Conservation (phyloP, 2,797 vertebrate genomes). For the Enteromius treurensis region DNA sequence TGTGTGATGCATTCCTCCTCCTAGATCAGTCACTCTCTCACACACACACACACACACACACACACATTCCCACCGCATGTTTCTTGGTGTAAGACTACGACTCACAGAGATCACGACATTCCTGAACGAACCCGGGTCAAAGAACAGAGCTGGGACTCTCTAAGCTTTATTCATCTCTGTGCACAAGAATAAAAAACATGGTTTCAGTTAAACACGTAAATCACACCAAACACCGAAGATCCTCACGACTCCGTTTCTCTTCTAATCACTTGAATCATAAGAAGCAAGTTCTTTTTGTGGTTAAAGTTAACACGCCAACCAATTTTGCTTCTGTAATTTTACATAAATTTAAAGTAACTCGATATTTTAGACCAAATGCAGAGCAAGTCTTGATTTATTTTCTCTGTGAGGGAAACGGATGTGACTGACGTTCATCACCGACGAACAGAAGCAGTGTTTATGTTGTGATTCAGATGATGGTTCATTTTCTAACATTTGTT, state of each 20-base stretch:
- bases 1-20: slow-evolving; percentile 58
- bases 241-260: background rate
- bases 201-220: background rate
- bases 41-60: slow-evolving; percentile 56
- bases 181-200: background rate
- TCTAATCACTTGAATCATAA: background rate
- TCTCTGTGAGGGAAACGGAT: no score
- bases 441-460: background rate
- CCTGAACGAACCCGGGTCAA: slow-evolving; percentile 66
- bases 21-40: slow-evolving; percentile 40
- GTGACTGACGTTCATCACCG: no score
- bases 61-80: slow-evolving; percentile 74
- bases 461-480: background rate
- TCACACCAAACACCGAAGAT: background rate
- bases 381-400: background rate
- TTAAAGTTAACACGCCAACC: background rate
- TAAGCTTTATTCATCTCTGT: background rate
- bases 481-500: background rate
- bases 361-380: background rate
- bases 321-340: background rate
- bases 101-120: slow-evolving; percentile 67
- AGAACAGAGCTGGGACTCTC: background rate
- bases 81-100: slow-evolving; percentile 63
- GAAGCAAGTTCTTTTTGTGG: background rate
- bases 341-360: background rate